These are phyloP conservation scores for Deilephila elpenor DNA, from an alignment of 2,888 invertebrate species.

Conservation along the genomic window DNA sequence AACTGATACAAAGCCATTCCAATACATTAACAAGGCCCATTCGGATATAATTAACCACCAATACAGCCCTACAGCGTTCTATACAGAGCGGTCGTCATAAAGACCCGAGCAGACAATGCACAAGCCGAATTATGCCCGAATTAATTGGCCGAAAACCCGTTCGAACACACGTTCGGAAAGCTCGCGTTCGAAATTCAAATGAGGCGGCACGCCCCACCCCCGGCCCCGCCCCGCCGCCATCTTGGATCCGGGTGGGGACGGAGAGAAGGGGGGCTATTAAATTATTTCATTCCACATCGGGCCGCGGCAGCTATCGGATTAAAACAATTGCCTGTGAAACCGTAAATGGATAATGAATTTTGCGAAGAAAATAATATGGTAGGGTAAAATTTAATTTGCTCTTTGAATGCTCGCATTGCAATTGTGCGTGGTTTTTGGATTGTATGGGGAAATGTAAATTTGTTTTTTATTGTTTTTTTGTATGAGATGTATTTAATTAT, in stretches of 20 bases:
- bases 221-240: constrained; percentile 81
- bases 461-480: not conserved
- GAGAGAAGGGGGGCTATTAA: constrained; percentile 79
- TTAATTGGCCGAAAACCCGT: constrained; percentile 83
- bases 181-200: constrained; percentile 83
- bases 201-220: constrained; percentile 81
- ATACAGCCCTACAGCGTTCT: constrained; percentile 11
- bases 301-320: constrained; percentile 82
- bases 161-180: constrained; percentile 81
- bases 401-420: constrained; percentile 51
- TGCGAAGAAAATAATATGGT: constrained; percentile 78
- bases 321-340: constrained; percentile 83
- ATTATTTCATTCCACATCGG: constrained; percentile 84
- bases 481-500: not conserved
- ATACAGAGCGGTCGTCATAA: constrained; percentile 46
- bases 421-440: constrained; percentile 1
- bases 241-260: constrained; percentile 72
- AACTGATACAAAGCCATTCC: not conserved
- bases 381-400: constrained; percentile 68
- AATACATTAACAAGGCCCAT: constrained; percentile 12
- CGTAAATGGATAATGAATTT: constrained; percentile 84
- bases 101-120: constrained; percentile 62
- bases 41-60: constrained; percentile 3
- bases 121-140: constrained; percentile 78
- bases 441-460: not conserved